Percentiles rank a stretch among this genome's conserved stretches.
These are phyloP conservation scores for Numenius phaeopus DNA, from an alignment of 2,797 vertebrate genomes.

Conservation along the genomic window DNA sequence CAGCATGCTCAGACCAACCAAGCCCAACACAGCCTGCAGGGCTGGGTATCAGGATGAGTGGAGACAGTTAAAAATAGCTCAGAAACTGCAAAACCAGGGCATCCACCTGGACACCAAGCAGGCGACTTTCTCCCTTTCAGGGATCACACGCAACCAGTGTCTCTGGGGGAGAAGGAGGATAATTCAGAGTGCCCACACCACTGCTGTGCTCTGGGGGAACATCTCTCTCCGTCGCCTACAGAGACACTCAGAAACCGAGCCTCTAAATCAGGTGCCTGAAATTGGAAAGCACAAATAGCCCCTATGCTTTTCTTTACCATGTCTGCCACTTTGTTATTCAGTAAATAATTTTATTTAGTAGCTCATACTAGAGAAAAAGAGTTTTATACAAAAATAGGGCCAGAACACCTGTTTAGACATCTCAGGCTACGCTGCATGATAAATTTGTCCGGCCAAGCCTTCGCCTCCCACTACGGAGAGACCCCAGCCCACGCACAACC, in stretches of 20 bases:
- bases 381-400: neutral
- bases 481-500: neutral
- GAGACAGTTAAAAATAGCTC: neutral
- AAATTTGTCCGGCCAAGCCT: neutral
- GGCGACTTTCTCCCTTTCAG: neutral
- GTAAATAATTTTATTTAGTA: neutral
- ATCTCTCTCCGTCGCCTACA: neutral
- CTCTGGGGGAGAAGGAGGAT: neutral
- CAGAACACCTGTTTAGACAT: neutral
- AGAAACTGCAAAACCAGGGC: neutral
- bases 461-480: neutral
- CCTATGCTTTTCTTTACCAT: neutral
- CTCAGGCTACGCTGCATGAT: neutral
- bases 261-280: neutral
- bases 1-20: neutral
- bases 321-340: rapidly evolving
- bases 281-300: neutral
- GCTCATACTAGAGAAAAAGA: neutral
- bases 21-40: neutral
- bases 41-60: neutral
- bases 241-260: neutral
- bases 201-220: neutral
- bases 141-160: neutral
- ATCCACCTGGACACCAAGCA: neutral
- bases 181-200: neutral